A percentile compares a stretch with the other conserved stretches of the same genome.
These are phyloP conservation scores for Taeniopygia guttata DNA, from an alignment of 2,797 vertebrate species.

Conservation along the genomic window DNA sequence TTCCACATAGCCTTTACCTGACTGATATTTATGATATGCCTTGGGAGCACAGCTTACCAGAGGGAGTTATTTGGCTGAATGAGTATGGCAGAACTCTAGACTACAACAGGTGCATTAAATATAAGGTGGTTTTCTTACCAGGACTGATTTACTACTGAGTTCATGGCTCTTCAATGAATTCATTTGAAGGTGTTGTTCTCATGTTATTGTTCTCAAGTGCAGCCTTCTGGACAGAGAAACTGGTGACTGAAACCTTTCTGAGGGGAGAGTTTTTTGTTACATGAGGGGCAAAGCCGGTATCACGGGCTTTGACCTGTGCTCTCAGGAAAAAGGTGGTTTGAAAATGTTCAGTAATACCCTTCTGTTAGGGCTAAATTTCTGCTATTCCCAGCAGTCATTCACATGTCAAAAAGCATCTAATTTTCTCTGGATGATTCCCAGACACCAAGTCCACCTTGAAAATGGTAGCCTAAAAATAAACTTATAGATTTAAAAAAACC, in stretches of 20 bases:
- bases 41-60: neutral
- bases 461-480: slow-evolving; percentile 11
- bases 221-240: neutral
- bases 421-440: neutral
- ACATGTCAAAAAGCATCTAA: neutral
- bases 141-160: neutral
- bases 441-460: neutral
- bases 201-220: neutral
- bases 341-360: neutral
- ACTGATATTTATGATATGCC: neutral
- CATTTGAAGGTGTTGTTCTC: neutral
- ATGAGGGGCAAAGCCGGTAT: neutral
- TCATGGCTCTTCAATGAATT: neutral
- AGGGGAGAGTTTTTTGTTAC: neutral
- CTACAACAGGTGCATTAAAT: neutral
- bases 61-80: neutral
- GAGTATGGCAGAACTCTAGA: neutral
- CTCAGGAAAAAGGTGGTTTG: neutral
- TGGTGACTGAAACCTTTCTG: neutral
- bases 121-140: slow-evolving; percentile 8
- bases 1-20: neutral
- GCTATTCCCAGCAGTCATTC: neutral
- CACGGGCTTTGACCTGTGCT: neutral
- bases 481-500: neutral
- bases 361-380: neutral